Evolutionary conservation across 2,888 invertebrate species (phyloP), one percentile per base, ranked within the genome.

Genomic region (Stegana nigrithorax): DNA sequence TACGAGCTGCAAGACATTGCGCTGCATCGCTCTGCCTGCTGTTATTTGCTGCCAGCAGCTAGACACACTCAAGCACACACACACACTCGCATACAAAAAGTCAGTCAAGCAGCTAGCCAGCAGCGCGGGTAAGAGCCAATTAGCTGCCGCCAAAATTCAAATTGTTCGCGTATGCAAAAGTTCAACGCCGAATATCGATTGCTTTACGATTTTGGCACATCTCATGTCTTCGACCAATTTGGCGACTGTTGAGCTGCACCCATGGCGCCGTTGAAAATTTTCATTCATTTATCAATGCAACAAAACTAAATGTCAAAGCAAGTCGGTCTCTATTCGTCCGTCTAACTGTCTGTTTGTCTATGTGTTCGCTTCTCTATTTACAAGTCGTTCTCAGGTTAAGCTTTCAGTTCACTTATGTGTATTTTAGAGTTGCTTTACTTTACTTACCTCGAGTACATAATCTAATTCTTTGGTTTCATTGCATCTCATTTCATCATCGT

Each of bases 401-500:
- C 1, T n/a, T 42, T 29, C 42, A 26, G 7, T 39, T 36, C 23
- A 14, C 27, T 51, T 7, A 56, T 14, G 45, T 25, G n/a, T n/a
- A n/a, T n/a, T n/a, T 44, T 44, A n/a, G 14, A 26, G 10, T 12
- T 56, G 21, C 55, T 51, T 29, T 10, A 1, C 12, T 14, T 56
- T 19, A 68, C 80, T 83, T 69, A 86, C 86, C 84, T 86, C 84
- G 68, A 86, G 82, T 71, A 86, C 82, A 75, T 80, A 81, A 76
- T 86, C 86, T 75, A 86, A 78, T 79, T 86, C 86, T 84, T 86
- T 85, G 82, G 86, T 84, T 80, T 85, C 82, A 73, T 80, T 80
- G 70, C 76, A 76, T 70, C 81, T 83, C n/a, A n/a, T n/a, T 71
- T 89, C 89, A 70, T 89, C 89, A 75, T 90, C 90, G 67, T 71